Base-by-base conservation (phyloP, 1,140 invertebrate genomes). In the Bombus terrestris region DNA sequence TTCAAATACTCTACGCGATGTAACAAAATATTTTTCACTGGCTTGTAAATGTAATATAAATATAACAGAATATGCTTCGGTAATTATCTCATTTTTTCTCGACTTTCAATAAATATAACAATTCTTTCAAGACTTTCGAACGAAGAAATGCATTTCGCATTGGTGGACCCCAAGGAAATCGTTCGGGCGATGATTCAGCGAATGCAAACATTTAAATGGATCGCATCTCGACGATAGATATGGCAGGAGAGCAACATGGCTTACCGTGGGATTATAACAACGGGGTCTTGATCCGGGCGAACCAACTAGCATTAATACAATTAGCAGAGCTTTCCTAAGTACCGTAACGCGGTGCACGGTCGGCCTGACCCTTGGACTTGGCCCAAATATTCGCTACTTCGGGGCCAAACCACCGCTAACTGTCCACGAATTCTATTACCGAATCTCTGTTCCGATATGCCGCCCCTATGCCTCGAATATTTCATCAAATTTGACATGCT, bases 241-340 rank as follows among this genome's bases (percentile, higher is more conserved):
- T 87, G 79, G 73, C 78, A 77, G 69, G 73, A 81, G 43, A 84
- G 74, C 75, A 89, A 89, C 86, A 90, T 68, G 87, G 88, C 73
- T 90, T 79, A 80, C 88, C 69, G 66, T 78, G 79, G 92, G 91
- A 93, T 93, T 93, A 93, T 93, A 92, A 92, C 89, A 83, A 83
- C 86, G 87, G 83, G 79, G 79, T 82, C 89, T 91, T 92, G 91
- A 93, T 92, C 92, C 90, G 73, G 88, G 89, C 90, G 92, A 93
- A 93, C 93, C 93, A 93, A 93, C 91, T 92, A 92, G 93, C 91
- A 94, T 94, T 95, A 94, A 95, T 94, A 94, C 93, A 94, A 95
- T 95, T 95, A 94, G 93, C 92, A 86, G 87, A 92, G 93, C 92
- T 94, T 93, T 92, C 90, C 92, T 93, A 94, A 94, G 92, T 93